Evolutionary conservation across 2,797 vertebrate genomes (phyloP), one percentile per base, ranked within the genome.

Genomic region (Pitangus sulphuratus): DNA sequence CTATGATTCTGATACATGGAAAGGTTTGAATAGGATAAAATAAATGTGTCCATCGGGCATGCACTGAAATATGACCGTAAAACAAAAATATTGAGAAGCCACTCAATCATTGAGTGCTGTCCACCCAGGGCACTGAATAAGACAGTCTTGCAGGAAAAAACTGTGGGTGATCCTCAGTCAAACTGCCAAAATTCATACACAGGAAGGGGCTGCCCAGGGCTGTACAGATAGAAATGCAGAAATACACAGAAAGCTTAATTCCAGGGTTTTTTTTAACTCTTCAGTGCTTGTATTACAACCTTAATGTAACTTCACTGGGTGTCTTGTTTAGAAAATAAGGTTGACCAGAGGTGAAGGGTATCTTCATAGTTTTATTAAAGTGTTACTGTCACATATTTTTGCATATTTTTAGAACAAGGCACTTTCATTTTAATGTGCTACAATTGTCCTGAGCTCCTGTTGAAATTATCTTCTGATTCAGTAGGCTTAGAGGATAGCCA

Each of bases 131-230:
- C 80, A 87, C 25, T 31, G 45, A 79, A 65, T 11, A 58, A 91
- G 33, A 89, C 11, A 72, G 35, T 61, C 53, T 56, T 81, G 42
- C 39, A 84, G 58, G 62, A 90, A 75, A 92, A 92, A 94, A 47
- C 15, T 33, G 30, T 50, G 11, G 12, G 39, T 62, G 69, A 91
- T 82, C 80, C 44, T 40, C 62, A 58, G 90, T 86, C 72, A 91
- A 79, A 90, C 77, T 94, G 90, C 74, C 83, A 90, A 77, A 90
- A 60, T 56, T 91, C 21, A 82, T 88, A 66, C 17, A 51, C 42
- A 88, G 17, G 45, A 84, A 94, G 39, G 50, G 44, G 25, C 17
- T 76, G 70, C 85, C 74, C 51, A 90, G 13, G 85, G 77, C 70
- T 69, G 15, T 22, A 40, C 11, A 65, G 35, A 61, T 6, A 78